Conservation (phyloP, 2,113 vertebrate species). For the Orycteropus afer region DNA sequence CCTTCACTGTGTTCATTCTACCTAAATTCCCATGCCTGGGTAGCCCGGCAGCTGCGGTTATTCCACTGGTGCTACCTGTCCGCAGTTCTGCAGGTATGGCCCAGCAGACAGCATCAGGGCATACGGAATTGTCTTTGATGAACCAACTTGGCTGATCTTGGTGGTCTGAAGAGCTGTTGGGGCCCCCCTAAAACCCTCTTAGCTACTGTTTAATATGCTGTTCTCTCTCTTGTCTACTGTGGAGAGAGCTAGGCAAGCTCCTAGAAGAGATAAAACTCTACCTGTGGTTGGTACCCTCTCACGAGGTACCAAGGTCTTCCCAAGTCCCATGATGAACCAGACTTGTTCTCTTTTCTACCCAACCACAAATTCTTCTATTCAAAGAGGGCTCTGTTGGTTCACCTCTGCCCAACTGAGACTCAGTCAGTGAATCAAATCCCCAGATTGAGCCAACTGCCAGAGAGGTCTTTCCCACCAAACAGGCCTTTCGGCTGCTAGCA, state of each 20-base stretch:
- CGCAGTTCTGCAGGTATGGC: background rate
- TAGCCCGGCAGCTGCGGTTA: background rate
- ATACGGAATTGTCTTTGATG: rapidly evolving
- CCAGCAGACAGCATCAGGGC: background rate
- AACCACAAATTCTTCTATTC: background rate
- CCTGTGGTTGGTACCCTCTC: background rate
- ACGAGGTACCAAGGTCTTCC: background rate
- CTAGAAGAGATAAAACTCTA: no score
- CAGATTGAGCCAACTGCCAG: background rate
- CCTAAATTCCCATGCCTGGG: background rate
- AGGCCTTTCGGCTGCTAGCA: background rate
- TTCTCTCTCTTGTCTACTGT: background rate
- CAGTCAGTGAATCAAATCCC: background rate
- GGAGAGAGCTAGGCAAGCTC: background rate
- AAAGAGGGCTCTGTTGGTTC: background rate
- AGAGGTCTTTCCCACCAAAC: background rate
- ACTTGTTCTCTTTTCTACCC: background rate
- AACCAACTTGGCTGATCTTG: background rate
- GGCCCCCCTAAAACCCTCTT: background rate
- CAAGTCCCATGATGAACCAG: background rate
- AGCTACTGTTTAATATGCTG: background rate
- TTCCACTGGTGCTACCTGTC: conserved; percentile 25
- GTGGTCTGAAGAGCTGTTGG: background rate
- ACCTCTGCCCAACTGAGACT: background rate
- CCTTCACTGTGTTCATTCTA: background rate